These are phyloP conservation scores for Erithacus rubecula DNA, from an alignment of 2,797 vertebrate genomes.

Conservation along the genomic window DNA sequence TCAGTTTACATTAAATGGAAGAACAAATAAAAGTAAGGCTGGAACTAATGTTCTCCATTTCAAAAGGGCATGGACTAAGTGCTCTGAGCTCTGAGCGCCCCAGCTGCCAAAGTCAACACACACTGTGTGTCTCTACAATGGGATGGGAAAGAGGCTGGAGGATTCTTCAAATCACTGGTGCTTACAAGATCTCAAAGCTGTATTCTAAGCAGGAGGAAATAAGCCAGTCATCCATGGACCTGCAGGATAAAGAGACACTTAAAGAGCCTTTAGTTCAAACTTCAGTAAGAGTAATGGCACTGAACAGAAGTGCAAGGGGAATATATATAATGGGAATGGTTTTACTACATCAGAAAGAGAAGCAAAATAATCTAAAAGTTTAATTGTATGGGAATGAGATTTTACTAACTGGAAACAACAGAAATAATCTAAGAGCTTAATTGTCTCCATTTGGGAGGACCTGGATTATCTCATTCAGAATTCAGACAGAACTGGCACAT, in stretches of 20 bases:
- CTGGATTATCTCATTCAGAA: neutral
- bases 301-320: neutral
- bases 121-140: neutral
- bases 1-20: constrained; percentile 37
- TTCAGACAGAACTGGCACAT: neutral
- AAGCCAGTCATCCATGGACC: neutral
- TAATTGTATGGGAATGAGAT: neutral
- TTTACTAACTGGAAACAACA: neutral
- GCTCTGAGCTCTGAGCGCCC: neutral
- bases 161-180: neutral
- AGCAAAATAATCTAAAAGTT: neutral
- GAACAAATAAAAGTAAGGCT: constrained; percentile 24
- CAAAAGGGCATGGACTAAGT: constrained; percentile 49
- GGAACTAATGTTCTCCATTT: constrained; percentile 46
- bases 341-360: neutral
- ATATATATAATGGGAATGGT: neutral
- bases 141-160: neutral
- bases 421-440: neutral
- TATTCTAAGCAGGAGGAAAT: neutral
- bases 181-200: neutral
- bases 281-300: neutral
- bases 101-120: neutral
- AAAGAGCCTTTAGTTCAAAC: neutral
- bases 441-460: neutral
- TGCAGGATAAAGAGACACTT: neutral